phyloP scores from a whole-genome alignment of 1,140 invertebrate genomes.

The Trinorchestia longiramus region DNA sequence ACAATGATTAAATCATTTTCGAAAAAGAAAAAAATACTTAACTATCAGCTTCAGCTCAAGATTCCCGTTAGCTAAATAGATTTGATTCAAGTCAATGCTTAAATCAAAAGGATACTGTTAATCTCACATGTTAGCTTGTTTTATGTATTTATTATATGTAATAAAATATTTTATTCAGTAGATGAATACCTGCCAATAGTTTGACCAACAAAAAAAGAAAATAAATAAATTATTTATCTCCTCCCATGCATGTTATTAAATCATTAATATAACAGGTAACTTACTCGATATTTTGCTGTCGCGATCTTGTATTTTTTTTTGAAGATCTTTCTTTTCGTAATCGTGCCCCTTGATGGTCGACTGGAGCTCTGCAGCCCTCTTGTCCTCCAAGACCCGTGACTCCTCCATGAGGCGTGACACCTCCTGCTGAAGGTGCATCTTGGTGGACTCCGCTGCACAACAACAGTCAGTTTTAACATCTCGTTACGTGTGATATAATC shows the following conservation, averaged over 20 bases:
- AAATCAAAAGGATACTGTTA: not conserved
- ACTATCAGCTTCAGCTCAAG: not conserved
- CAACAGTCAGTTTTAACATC: not conserved
- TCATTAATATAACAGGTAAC: too few species aligned
- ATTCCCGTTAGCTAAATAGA: not conserved
- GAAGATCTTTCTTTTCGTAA: constrained; percentile 64
- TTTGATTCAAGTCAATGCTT: not conserved
- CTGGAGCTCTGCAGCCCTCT: constrained; percentile 60
- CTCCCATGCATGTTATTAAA: not conserved
- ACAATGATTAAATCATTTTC: not conserved
- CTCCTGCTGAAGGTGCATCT: constrained; percentile 60
- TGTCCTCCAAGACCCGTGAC: constrained; percentile 57
- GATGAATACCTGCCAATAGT: not conserved
- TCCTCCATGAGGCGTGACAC: constrained; percentile 61
- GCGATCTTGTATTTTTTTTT: constrained; percentile 63
- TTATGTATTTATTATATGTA: not conserved
- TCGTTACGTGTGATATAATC: not conserved
- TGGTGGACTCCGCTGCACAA: constrained; percentile 59
- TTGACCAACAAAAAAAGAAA: not conserved
- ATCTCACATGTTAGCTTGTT: too few species aligned
- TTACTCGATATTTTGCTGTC: constrained; percentile 59
- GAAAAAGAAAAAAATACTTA: not conserved
- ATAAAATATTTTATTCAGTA: not conserved
- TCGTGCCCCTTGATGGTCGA: constrained; percentile 61
- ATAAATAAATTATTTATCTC: not conserved